A percentile compares a stretch with the other conserved stretches of the same genome.
phyloP scores from a whole-genome alignment of 1,140 invertebrate species.

The Neelides sp. region DNA sequence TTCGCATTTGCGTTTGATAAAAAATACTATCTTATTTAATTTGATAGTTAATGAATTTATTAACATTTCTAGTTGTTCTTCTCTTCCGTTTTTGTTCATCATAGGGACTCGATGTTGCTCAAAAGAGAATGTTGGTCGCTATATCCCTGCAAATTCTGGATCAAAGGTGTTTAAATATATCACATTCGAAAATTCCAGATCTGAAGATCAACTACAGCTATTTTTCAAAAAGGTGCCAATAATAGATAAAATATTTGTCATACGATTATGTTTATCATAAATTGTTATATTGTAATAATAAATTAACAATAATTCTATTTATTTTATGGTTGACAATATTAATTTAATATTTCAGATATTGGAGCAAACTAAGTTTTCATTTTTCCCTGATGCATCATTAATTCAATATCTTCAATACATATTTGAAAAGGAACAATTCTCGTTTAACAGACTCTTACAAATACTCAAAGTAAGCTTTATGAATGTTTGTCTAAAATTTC shows the following conservation, averaged over 20 bases:
- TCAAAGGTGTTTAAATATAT: conserved; percentile 14
- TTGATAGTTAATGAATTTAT: not conserved
- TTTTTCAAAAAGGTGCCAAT: conserved; percentile 5
- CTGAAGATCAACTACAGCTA: conserved; percentile 6
- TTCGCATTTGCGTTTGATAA: not conserved
- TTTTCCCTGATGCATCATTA: conserved; percentile 14
- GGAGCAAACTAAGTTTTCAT: conserved; percentile 1
- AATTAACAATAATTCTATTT: not conserved
- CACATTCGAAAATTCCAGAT: conserved; percentile 2
- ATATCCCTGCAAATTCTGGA: conserved; percentile 15
- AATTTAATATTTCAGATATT: conserved; percentile 10
- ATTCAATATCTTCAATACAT: conserved; percentile 11
- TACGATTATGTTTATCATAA: not conserved
- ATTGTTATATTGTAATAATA: conserved; percentile 1
- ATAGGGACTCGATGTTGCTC: conserved; percentile 13
- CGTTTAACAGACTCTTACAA: conserved; percentile 8
- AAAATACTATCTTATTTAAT: conserved; percentile 4
- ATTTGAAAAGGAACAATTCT: conserved; percentile 11
- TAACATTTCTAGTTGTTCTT: conserved; percentile 11
- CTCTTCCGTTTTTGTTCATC: conserved; percentile 19
- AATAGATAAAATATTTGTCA: not conserved
- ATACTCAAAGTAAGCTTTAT: conserved; percentile 8
- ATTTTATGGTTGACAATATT: not conserved
- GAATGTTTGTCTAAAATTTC: not conserved
- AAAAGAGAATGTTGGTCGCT: conserved; percentile 9